Evolutionary conservation across 2,113 vertebrate genomes (phyloP).

Genomic region (Dolichotis patagonum): DNA sequence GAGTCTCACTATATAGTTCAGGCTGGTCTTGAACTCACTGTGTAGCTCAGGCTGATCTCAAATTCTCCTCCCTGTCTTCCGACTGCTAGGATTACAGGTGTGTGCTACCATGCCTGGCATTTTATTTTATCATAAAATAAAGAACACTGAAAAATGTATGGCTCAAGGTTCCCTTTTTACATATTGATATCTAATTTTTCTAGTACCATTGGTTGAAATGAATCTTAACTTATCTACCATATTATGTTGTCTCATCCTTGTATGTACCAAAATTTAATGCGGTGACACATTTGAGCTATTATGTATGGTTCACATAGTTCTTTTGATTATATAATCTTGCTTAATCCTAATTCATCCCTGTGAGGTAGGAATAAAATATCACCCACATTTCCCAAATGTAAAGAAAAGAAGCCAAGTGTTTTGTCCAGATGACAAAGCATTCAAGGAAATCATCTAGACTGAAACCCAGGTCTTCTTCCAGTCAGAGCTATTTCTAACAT

Average conservation of each 20-base stretch:
- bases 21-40: not conserved
- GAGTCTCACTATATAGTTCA: not conserved
- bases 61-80: not conserved
- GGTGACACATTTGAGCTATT: not conserved
- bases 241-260: not conserved
- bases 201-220: not conserved
- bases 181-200: not conserved
- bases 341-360: not conserved
- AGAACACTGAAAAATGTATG: not conserved
- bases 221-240: not conserved
- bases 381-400: not conserved
- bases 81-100: not conserved
- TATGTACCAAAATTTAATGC: conserved; percentile 18
- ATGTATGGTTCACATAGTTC: not conserved
- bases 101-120: not conserved
- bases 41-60: not conserved
- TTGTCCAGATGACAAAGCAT: conserved; percentile 27
- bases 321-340: not conserved
- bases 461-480: not conserved
- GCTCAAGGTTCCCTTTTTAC: not conserved
- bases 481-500: conserved; percentile 10
- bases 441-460: not conserved
- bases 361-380: conserved; percentile 27
- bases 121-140: not conserved
- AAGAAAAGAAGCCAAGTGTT: not conserved